Base-by-base conservation (phyloP, 2,888 invertebrate genomes). In the Leptarthrus brevirostris region DNA sequence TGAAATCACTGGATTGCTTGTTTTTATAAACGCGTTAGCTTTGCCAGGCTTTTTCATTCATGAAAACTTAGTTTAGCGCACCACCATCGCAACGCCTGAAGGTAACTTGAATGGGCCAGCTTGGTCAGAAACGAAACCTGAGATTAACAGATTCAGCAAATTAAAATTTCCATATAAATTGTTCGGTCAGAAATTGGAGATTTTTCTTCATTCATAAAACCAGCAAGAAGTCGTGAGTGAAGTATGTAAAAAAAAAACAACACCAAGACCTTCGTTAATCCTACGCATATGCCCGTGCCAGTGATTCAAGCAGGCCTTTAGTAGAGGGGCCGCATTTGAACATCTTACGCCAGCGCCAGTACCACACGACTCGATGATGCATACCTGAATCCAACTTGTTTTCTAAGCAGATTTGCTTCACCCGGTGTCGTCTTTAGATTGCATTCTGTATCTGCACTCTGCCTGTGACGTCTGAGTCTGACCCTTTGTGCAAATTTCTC, bases 161-260 rank as follows among this genome's bases (percentile, higher is more conserved):
- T 69, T 69, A 69, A 52, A 69, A 69, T 49, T 20, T 69, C 52
- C 69, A 52, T 69, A 52, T 69, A 69, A 69, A 69, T 52, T 36
- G 52, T 14, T 52, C 52, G 52, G 18, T 36, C 69, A 40, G 54
- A 71, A 71, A 71, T 71, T 71, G 36, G 71, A 71, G 71, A 44
- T 40, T 71, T 54, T 56, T 24, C 54, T 71, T 24, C 71, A 71
- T 71, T 71, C 71, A 71, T 71, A 44, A 71, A 56, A 71, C 8
- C 22, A 54, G 8, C 26, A 26, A 22, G 24, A 54, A 8, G 3
- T 14, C 24, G 30, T 56, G 14, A 49, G 24, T n/a, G 22, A 58
- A 58, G n/a, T n/a, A n/a, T n/a, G n/a, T n/a, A n/a, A 54, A 47
- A 47, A 36, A 6, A 14, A 18, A 2, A 22, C 14, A n/a, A n/a